Conservation (phyloP, 2,888 invertebrate genomes). For the Kuschelorhynchus macadamiae region DNA sequence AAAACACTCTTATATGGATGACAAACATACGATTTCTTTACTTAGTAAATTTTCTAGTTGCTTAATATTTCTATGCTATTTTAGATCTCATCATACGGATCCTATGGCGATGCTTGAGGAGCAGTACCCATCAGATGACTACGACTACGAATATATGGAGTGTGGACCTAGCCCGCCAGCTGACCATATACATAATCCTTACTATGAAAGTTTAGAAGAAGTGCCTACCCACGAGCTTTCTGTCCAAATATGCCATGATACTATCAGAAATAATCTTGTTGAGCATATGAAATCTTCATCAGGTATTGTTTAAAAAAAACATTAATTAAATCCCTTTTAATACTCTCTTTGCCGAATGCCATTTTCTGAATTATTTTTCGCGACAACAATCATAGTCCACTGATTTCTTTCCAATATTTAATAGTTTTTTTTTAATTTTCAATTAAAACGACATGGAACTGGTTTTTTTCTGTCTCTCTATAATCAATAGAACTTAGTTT, state of each 20-base stretch:
- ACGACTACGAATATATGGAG: conserved; percentile 78
- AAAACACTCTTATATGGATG: too few relatives aligned
- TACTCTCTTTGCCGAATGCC: too few relatives aligned
- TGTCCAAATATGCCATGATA: conserved; percentile 81
- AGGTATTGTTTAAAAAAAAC: conserved; percentile 12
- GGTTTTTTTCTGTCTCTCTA: too few relatives aligned
- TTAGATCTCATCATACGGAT: conserved; percentile 56
- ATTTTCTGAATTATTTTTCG: too few relatives aligned
- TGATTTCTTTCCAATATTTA: too few relatives aligned
- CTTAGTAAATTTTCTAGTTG: too few relatives aligned
- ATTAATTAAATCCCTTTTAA: background rate
- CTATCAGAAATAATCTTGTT: conserved; percentile 79
- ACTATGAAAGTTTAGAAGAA: conserved; percentile 82
- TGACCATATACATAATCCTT: conserved; percentile 85
- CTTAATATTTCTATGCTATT: too few relatives aligned
- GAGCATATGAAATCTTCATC: conserved; percentile 81
- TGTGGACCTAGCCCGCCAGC: conserved; percentile 85
- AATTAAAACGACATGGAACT: too few relatives aligned
- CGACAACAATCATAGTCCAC: too few relatives aligned
- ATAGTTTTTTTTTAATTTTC: too few relatives aligned
- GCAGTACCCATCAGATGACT: conserved; percentile 78
- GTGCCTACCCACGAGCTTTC: conserved; percentile 76
- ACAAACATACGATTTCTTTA: too few relatives aligned
- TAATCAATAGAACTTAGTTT: too few relatives aligned
- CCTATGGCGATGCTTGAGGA: conserved; percentile 73